These are phyloP conservation scores for Cerastoderma edule DNA, from an alignment of 2,888 invertebrate genomes.

Conservation along the genomic window DNA sequence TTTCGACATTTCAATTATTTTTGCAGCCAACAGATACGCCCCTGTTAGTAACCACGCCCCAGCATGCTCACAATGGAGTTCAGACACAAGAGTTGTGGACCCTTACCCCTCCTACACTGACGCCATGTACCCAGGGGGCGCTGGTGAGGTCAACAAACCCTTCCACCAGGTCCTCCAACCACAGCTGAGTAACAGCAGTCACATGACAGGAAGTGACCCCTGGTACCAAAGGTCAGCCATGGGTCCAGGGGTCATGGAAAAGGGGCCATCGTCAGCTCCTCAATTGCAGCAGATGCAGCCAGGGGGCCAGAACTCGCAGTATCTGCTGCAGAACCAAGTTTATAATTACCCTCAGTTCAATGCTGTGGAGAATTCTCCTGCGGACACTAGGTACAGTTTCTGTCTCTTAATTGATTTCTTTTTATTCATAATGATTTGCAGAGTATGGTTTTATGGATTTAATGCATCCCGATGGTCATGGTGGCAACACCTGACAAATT, in stretches of 20 bases:
- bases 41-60: conserved; percentile 46
- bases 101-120: conserved; percentile 18
- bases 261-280: conserved; percentile 6
- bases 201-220: conserved; percentile 42
- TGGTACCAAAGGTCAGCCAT: conserved; percentile 46
- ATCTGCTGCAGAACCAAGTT: conserved; percentile 48
- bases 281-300: conserved; percentile 21
- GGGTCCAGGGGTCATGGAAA: conserved; percentile 24
- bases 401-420: background rate
- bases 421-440: too few relatives aligned
- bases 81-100: conserved; percentile 38
- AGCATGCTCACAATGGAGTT: conserved; percentile 49
- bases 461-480: too few relatives aligned
- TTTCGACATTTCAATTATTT: background rate
- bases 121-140: conserved; percentile 2
- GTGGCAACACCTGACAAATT: too few relatives aligned
- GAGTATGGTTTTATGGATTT: too few relatives aligned
- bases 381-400: conserved; percentile 49
- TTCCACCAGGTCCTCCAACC: conserved; percentile 51
- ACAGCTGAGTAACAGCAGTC: conserved; percentile 24
- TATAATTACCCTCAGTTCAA: conserved; percentile 58
- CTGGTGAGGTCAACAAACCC: conserved; percentile 31
- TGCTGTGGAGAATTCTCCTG: conserved; percentile 46
- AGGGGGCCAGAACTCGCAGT: conserved; percentile 37
- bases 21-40: conserved; percentile 56